These are phyloP conservation scores for Rhabdophis nuchalis DNA, from an alignment of 2,797 vertebrate species.

Conservation along the genomic window DNA sequence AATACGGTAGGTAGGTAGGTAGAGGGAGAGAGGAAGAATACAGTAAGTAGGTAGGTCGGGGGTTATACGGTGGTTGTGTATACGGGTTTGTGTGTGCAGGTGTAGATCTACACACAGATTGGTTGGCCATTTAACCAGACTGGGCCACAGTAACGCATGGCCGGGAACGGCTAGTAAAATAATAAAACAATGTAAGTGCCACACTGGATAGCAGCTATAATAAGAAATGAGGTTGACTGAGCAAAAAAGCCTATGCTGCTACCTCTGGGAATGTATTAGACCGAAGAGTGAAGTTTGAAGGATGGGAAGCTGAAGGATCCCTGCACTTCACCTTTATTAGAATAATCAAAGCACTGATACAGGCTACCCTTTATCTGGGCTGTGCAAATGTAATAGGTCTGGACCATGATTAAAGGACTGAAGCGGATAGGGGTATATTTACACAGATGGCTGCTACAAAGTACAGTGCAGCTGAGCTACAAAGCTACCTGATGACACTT, in stretches of 20 bases:
- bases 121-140: too few relatives aligned
- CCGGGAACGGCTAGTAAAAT: too few relatives aligned
- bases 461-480: not conserved
- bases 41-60: too few relatives aligned
- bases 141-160: too few relatives aligned
- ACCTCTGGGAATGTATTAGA: not conserved
- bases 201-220: not conserved
- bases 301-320: too few relatives aligned
- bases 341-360: not conserved
- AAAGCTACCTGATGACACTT: not conserved
- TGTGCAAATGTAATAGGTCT: not conserved
- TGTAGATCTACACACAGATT: too few relatives aligned
- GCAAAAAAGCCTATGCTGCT: not conserved
- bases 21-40: too few relatives aligned
- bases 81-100: too few relatives aligned
- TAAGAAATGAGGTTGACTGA: not conserved
- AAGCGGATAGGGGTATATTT: not conserved
- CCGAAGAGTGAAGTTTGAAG: not conserved
- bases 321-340: not conserved
- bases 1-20: too few relatives aligned
- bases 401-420: not conserved
- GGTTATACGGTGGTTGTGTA: too few relatives aligned
- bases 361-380: not conserved
- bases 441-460: not conserved
- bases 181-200: not conserved